These are phyloP conservation scores for Chaetophractus vellerosus DNA, from an alignment of 2,797 vertebrate genomes.

Conservation along the genomic window DNA sequence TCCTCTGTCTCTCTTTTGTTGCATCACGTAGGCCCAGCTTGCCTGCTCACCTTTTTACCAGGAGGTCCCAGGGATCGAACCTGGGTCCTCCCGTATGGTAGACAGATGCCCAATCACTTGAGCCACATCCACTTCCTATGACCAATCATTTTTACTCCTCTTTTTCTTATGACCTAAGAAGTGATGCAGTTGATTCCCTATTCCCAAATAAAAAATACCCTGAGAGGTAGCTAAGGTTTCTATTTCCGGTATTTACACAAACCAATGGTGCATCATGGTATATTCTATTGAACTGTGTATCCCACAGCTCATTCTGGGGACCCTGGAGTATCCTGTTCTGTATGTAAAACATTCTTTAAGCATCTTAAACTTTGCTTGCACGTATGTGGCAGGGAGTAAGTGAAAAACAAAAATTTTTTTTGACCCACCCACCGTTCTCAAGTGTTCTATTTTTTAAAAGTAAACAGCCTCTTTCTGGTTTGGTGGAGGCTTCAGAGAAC, in stretches of 20 bases:
- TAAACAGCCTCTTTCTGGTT: slow-evolving; percentile 47
- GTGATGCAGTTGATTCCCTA: background rate
- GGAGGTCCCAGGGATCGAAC: too few species aligned
- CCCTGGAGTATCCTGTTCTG: background rate
- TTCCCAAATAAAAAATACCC: slow-evolving; percentile 24
- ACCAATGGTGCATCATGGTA: background rate
- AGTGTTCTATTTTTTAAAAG: background rate
- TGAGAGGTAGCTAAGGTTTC: slow-evolving; percentile 8
- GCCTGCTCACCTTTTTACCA: too few species aligned
- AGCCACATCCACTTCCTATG: too few species aligned
- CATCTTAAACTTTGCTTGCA: slow-evolving; percentile 24
- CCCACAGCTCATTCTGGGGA: too few species aligned
- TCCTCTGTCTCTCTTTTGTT: too few species aligned
- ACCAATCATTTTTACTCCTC: background rate
- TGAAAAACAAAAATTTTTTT: too few species aligned
- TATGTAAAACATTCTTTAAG: background rate
- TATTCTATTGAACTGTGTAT: background rate
- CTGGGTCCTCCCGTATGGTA: too few species aligned
- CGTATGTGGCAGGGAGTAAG: background rate
- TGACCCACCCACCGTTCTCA: background rate
- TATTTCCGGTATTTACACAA: background rate
- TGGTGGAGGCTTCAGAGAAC: background rate
- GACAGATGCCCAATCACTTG: too few species aligned
- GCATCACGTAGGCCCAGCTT: too few species aligned
- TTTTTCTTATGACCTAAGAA: slow-evolving; percentile 28